Evolutionary conservation across 2,113 vertebrate genomes (phyloP).

Genomic region (Sminthopsis crassicaudata): DNA sequence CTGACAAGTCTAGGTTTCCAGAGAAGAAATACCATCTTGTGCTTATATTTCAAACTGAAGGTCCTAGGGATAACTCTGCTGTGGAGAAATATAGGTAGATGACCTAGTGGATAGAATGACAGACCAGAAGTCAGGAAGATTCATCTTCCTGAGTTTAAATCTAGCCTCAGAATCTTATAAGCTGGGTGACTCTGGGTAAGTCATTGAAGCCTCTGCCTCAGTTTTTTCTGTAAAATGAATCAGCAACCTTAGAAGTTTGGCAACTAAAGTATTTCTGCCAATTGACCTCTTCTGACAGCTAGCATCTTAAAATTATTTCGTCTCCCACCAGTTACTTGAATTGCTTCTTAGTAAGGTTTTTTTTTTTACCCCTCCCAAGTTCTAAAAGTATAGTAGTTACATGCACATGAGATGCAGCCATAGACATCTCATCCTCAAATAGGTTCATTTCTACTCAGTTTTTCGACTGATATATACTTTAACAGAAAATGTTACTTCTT

Average conservation of each 20-base stretch:
- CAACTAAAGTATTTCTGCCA: not conserved
- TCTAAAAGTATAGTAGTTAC: not conserved
- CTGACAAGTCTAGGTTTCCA: not conserved
- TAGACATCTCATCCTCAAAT: not conserved
- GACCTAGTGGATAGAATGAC: not conserved
- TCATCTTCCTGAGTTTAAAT: not conserved
- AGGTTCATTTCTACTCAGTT: not conserved
- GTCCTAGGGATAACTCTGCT: not conserved
- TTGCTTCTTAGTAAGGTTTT: not conserved
- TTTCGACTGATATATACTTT: not conserved
- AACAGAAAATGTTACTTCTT: not conserved
- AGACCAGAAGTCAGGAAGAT: not conserved
- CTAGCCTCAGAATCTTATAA: not conserved
- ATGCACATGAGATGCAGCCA: not conserved
- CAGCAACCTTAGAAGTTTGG: not conserved
- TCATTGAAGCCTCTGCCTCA: not conserved
- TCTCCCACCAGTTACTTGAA: not conserved
- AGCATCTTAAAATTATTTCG: not conserved
- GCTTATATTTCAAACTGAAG: not conserved
- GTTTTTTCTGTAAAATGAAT: not conserved
- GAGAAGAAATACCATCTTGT: not conserved
- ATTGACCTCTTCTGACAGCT: not conserved
- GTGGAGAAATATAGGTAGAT: not conserved
- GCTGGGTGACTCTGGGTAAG: not conserved
- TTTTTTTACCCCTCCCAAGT: not conserved